Base-by-base conservation (phyloP, 2,888 invertebrate species). In the Thymelicus sylvestris region DNA sequence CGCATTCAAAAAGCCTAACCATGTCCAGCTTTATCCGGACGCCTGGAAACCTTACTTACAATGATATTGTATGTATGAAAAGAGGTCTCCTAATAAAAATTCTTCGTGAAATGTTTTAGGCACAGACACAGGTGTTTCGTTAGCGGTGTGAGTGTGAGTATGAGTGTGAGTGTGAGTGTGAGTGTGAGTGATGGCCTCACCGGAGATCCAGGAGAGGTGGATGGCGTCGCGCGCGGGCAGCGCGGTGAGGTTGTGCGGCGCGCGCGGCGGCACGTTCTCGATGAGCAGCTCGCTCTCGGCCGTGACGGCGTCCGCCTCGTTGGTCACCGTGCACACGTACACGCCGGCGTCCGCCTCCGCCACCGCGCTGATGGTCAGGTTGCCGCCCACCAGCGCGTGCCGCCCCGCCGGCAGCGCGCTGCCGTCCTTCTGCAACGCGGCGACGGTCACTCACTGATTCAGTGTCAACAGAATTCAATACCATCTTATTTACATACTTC, bases 221-320 rank as follows among this genome's bases (percentile, higher is more conserved):
- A 98, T 96, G 67, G 96, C 95, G 78, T 95, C 95, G 74, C 95
- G 94, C 0, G 96, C 95, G 67, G 97, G 95, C 74, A 96, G 95
- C 31, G 97, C 98, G 31, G 96, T 95, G 59, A 99, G 95, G 91
- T 97, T 97, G 89, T 97, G 96, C 0, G 98, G 98, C 15, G 98
- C 98, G 81, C 98, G 96, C n/a, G 98, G 98, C 39, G 98, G 96
- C 66, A 97, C 96, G 85, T 97, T 98, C 92, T 97, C 96, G 62
- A 98, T 96, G 87, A 97, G 95, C 72, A 98, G 92, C 92, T 97
- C 97, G 0, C 97, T 95, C 90, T 97, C 97, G 1, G 96, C 95
- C 38, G 95, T 95, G 63, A 98, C 96, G n/a, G 97, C 96, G 60
- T 97, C 97, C 6, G 98, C 98, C 81, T 97, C 97, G 92, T 98